Percentiles rank a stretch among this genome's conserved stretches.
phyloP scores from a whole-genome alignment of 2,888 invertebrate species.

The Caprella mutica region DNA sequence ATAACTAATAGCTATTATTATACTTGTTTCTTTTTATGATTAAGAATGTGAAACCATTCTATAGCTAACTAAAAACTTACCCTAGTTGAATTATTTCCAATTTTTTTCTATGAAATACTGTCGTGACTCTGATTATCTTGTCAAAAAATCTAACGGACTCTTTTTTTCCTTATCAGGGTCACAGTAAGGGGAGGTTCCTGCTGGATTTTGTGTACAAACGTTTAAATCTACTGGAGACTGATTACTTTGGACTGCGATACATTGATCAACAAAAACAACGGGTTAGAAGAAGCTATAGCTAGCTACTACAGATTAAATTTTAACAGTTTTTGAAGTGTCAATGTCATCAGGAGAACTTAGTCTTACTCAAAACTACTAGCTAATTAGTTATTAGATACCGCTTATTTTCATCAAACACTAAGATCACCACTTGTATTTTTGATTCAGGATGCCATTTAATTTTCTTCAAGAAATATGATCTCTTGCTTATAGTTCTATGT shows the following conservation, averaged over 20 bases:
- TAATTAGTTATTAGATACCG: too few relatives aligned
- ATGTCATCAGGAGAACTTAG: too few relatives aligned
- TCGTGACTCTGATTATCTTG: background rate
- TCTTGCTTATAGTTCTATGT: background rate
- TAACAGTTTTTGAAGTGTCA: too few relatives aligned
- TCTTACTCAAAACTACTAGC: too few relatives aligned
- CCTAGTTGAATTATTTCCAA: background rate
- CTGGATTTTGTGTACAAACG: conserved; percentile 82
- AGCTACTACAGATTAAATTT: background rate
- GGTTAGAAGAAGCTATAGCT: conserved; percentile 53
- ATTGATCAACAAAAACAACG: conserved; percentile 78
- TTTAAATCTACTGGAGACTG: conserved; percentile 79
- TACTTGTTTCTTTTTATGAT: background rate
- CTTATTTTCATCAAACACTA: too few relatives aligned
- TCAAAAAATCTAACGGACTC: conserved; percentile 1
- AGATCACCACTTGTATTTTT: too few relatives aligned
- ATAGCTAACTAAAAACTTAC: background rate
- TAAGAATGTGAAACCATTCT: background rate
- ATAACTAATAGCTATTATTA: background rate
- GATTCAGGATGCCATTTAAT: too few relatives aligned
- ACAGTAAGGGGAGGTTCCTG: conserved; percentile 78
- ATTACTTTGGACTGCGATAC: conserved; percentile 87
- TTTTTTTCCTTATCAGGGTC: conserved; percentile 52
- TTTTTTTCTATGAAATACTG: background rate
- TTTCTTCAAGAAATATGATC: too few relatives aligned